These are phyloP conservation scores for Palaemon carinicauda DNA, from an alignment of 1,140 invertebrate genomes.

Conservation along the genomic window DNA sequence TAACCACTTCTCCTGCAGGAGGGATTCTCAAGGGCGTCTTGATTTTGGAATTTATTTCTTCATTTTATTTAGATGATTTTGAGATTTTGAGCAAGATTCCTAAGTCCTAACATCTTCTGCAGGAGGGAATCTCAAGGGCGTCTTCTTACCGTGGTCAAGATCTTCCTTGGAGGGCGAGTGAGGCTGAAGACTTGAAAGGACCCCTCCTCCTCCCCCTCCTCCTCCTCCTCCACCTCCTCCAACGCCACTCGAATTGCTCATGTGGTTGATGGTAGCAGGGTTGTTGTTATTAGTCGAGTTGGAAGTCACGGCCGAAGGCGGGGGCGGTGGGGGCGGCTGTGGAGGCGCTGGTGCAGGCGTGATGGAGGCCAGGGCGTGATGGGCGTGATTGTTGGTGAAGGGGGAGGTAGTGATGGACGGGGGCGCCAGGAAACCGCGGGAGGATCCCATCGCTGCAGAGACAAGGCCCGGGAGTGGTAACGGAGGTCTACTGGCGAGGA, in stretches of 20 bases:
- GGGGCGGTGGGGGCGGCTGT: constrained; percentile 61
- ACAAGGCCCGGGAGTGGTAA: constrained; percentile 57
- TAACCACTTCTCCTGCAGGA: too few species aligned
- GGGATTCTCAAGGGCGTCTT: too few species aligned
- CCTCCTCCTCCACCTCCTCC: background rate
- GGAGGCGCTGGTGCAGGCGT: background rate
- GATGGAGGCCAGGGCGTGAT: background rate
- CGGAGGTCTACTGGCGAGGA: constrained; percentile 42
- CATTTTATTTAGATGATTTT: too few species aligned
- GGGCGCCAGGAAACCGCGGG: constrained; percentile 49
- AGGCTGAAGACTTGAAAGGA: background rate
- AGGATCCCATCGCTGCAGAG: constrained; percentile 54
- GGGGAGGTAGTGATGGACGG: constrained; percentile 64
- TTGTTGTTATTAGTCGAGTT: constrained; percentile 54
- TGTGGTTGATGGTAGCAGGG: constrained; percentile 47
- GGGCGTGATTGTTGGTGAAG: constrained; percentile 32
- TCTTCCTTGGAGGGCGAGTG: constrained; percentile 43
- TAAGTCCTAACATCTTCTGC: background rate
- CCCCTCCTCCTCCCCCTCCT: background rate
- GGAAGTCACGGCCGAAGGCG: constrained; percentile 16
- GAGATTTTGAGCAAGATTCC: too few species aligned
- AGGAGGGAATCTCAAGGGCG: background rate
- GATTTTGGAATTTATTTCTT: too few species aligned
- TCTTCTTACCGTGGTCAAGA: constrained; percentile 30
- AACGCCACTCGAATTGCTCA: background rate